These are phyloP conservation scores for Orchesella flavescens DNA, from an alignment of 2,888 invertebrate genomes.

Conservation along the genomic window DNA sequence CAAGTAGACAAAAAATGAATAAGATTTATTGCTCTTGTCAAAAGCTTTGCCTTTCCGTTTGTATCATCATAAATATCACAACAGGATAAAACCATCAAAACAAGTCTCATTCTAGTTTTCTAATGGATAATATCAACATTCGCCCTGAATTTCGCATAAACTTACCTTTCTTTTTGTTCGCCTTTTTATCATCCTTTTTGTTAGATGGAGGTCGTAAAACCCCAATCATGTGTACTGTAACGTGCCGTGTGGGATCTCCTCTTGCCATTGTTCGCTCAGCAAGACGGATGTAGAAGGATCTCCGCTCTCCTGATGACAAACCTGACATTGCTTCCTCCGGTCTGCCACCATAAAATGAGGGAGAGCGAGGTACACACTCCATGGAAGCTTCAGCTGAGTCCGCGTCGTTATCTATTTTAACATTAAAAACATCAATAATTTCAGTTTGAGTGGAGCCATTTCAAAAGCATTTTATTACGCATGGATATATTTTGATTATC, in stretches of 20 bases:
- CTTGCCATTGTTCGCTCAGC: conserved; percentile 81
- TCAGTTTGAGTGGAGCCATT: too few relatives aligned
- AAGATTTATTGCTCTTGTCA: background rate
- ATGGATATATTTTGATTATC: too few relatives aligned
- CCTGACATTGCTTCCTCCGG: conserved; percentile 72
- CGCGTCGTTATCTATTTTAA: conserved; percentile 53
- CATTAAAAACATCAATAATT: background rate
- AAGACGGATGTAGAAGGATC: conserved; percentile 76
- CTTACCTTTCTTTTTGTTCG: conserved; percentile 71
- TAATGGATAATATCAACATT: too few relatives aligned
- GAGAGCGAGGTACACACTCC: conserved; percentile 72
- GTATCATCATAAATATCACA: background rate
- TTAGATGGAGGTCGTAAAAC: conserved; percentile 74
- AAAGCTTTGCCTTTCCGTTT: background rate
- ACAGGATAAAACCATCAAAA: background rate
- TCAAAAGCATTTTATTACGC: too few relatives aligned
- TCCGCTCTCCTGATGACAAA: conserved; percentile 73
- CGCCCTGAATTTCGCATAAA: background rate
- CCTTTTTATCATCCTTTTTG: conserved; percentile 69
- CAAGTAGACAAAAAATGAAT: conserved; percentile 6
- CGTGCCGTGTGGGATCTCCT: conserved; percentile 83
- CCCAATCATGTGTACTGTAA: conserved; percentile 82
- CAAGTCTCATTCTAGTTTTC: background rate
- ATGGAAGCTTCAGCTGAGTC: conserved; percentile 61
- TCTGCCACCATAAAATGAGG: conserved; percentile 72